Percentiles rank a stretch among this genome's conserved stretches.
Evolutionary conservation across 1,140 invertebrate species (phyloP).

Genomic region (Campoletis sonorensis): DNA sequence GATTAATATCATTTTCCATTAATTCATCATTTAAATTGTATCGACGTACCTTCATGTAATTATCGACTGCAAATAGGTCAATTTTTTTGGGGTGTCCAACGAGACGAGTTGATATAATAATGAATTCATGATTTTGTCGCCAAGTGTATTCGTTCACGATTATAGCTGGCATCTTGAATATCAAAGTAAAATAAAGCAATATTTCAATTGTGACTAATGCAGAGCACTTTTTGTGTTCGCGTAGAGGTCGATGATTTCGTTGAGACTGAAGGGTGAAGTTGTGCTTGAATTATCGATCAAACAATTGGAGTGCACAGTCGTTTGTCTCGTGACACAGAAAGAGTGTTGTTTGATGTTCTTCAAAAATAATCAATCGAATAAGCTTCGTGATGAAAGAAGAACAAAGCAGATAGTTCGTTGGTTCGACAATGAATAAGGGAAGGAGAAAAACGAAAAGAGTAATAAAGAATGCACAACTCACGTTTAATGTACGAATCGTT

Average conservation of each 20-base stretch:
- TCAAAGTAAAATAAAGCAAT: constrained; percentile 37
- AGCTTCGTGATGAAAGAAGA: neutral
- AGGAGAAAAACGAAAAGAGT: neutral
- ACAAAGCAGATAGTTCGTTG: neutral
- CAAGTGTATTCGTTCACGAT: constrained; percentile 83
- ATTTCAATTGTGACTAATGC: neutral
- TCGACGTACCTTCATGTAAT: constrained; percentile 79
- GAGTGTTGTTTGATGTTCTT: neutral
- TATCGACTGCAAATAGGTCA: constrained; percentile 80
- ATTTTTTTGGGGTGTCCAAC: constrained; percentile 77
- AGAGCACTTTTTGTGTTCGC: too few species aligned
- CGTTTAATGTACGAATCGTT: constrained; percentile 66
- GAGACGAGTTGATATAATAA: constrained; percentile 79
- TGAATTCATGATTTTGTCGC: constrained; percentile 79
- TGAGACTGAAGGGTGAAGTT: neutral
- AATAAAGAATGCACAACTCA: neutral
- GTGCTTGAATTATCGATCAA: constrained; percentile 58
- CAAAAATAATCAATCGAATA: neutral
- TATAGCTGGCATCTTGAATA: constrained; percentile 80
- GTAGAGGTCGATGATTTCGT: too few species aligned
- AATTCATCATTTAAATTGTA: constrained; percentile 20
- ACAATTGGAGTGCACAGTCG: constrained; percentile 56
- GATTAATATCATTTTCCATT: neutral
- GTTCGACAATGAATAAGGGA: neutral
- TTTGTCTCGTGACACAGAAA: constrained; percentile 26